Percentiles rank a stretch among this genome's conserved stretches.
These are phyloP conservation scores for Byasa hedistus DNA, from an alignment of 2,888 invertebrate species.

Conservation along the genomic window DNA sequence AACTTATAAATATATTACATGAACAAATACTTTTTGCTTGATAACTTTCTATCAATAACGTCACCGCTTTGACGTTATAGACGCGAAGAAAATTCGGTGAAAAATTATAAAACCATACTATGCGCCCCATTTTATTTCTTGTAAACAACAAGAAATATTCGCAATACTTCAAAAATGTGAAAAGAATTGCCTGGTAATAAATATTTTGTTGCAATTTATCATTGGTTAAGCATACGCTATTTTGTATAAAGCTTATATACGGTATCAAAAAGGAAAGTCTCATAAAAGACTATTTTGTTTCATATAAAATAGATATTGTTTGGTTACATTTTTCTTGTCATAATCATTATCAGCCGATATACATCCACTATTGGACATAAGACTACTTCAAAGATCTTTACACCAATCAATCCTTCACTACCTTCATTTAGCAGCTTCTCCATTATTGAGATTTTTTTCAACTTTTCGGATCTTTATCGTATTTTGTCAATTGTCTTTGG, in stretches of 20 bases:
- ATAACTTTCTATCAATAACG: slow-evolving; percentile 11
- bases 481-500: no score
- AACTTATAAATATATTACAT: not conserved
- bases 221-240: not conserved
- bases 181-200: slow-evolving; percentile 62
- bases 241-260: not conserved
- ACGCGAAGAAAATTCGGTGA: slow-evolving; percentile 43
- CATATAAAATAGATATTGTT: no score
- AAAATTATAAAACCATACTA: slow-evolving; percentile 56
- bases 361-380: no score
- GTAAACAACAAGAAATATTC: slow-evolving; percentile 54
- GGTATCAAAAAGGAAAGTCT: no score
- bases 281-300: no score
- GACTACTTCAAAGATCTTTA: no score
- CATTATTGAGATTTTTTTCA: no score
- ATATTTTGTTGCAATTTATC: not conserved
- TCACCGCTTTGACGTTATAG: slow-evolving; percentile 38
- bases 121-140: slow-evolving; percentile 61
- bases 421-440: no score
- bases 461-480: no score
- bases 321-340: no score
- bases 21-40: slow-evolving; percentile 10
- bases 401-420: no score
- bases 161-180: slow-evolving; percentile 72
- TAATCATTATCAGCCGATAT: no score